These are phyloP conservation scores for Campoplex capitator DNA, from an alignment of 2,888 invertebrate genomes.

Conservation along the genomic window DNA sequence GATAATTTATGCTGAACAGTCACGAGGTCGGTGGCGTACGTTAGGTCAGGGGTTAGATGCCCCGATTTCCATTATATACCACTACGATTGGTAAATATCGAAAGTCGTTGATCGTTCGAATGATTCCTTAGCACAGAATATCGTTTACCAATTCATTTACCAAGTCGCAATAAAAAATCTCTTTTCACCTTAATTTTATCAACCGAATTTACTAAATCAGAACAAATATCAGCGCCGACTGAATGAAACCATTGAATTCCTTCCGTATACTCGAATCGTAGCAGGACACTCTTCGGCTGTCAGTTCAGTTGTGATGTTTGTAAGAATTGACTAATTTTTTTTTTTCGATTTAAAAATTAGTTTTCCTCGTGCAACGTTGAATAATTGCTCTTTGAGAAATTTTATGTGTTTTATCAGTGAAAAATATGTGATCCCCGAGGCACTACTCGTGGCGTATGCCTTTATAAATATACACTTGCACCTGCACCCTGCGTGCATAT, in stretches of 20 bases:
- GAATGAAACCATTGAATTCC: too few species aligned
- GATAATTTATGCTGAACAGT: constrained; percentile 82
- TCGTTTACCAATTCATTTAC: constrained; percentile 14
- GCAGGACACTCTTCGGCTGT: neutral
- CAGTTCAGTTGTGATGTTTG: neutral
- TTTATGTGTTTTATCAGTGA: neutral
- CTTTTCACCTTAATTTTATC: neutral
- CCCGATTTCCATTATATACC: constrained; percentile 80
- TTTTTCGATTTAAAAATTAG: neutral
- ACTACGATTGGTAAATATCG: constrained; percentile 67
- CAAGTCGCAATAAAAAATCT: neutral
- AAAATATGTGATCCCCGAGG: neutral
- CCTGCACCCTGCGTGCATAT: constrained; percentile 13
- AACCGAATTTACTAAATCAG: neutral
- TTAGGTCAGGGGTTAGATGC: constrained; percentile 76
- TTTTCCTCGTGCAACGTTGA: neutral
- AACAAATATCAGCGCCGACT: neutral
- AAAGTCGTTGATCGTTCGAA: constrained; percentile 45
- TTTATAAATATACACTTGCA: constrained; percentile 67
- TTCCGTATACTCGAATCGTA: too few species aligned
- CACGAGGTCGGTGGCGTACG: constrained; percentile 77
- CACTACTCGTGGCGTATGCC: constrained; percentile 1
- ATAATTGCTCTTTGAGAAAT: neutral
- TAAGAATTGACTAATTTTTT: neutral
- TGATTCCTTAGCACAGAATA: constrained; percentile 8